phyloP scores from a whole-genome alignment of 2,888 invertebrate genomes.

The Theristus sp. region DNA sequence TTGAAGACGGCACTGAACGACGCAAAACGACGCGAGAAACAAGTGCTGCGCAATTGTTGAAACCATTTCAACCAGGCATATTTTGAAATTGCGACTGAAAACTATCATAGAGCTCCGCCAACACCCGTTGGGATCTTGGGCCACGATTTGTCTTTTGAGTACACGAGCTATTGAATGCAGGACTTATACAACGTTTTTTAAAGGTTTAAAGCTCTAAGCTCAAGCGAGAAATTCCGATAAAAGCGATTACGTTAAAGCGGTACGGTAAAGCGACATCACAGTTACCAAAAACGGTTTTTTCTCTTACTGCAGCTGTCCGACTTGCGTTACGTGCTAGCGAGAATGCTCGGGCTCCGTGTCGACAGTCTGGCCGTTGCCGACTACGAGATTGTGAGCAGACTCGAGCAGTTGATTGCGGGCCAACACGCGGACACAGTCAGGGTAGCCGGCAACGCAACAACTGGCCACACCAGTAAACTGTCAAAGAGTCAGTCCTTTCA shows the following conservation, averaged over 20 bases:
- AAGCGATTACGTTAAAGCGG: no score
- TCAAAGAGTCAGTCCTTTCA: no score
- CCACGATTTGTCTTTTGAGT: neutral
- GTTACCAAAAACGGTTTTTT: neutral
- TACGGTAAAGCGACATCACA: no score
- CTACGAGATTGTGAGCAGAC: conserved; percentile 32
- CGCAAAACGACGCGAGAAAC: conserved; percentile 28
- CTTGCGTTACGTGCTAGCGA: conserved; percentile 30
- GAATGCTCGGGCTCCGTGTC: conserved; percentile 33
- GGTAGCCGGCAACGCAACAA: no score
- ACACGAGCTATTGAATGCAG: neutral
- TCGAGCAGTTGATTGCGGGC: conserved; percentile 31
- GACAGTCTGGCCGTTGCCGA: conserved; percentile 32
- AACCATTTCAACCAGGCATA: neutral
- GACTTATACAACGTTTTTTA: neutral
- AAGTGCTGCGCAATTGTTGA: conserved; percentile 17
- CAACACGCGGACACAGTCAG: no score
- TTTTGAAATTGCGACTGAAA: no score
- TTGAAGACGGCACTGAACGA: conserved; percentile 28
- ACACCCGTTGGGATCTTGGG: no score
- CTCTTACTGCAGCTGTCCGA: conserved; percentile 28
- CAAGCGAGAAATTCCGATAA: no score
- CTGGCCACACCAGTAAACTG: no score
- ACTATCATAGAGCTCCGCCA: no score
- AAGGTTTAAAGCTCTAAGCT: neutral